Base-by-base conservation (phyloP, 1,140 invertebrate species). In the Drosophila parabipectinata region DNA sequence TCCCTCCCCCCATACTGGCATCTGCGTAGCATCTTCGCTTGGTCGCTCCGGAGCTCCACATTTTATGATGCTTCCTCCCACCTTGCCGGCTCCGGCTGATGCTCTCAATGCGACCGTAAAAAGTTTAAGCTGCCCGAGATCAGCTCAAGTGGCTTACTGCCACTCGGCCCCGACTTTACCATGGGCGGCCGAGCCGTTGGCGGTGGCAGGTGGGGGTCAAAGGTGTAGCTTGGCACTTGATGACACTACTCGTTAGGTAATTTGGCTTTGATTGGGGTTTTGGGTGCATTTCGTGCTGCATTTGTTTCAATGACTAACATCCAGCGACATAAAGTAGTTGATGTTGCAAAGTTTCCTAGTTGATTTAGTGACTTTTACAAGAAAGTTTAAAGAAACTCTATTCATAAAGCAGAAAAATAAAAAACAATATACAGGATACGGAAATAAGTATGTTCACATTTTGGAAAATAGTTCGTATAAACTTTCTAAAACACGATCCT, bases 241-340 rank as follows among this genome's bases (percentile, higher is more conserved):
- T 88, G 82, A 51, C 78, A 57, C 78, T 75, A 73, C 69, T 87
- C 82, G 83, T 87, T 87, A 87, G 83, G 82, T 87, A 87, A 88
- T 88, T 87, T 88, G 71, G 75, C 66, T 87, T 88, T 87, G 82
- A 87, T 87, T 87, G 83, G 83, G 78, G 74, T 82, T 85, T 79
- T 72, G 82, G 64, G 51, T 72, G 78, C 74, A 85, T 85, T 81
- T 85, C 71, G 57, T 72, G 74, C 82, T 87, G 82, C 83, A 82
- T 88, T 87, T 87, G 82, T 87, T 87, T 87, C 83, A 87, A 87
- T 87, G 82, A 85, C 74, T 80, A 55, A 67, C 73, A 77, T 63
- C 60, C 52, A 79, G 53, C 72, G 72, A 77, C 72, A 71, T 72
- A 45, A 59, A 66, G 72, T 51, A 37, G 50, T 28, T 26, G 28